Percentiles rank a stretch among this genome's conserved stretches.
phyloP scores from a whole-genome alignment of 2,797 vertebrate species.

The Chiroxiphia lanceolata region DNA sequence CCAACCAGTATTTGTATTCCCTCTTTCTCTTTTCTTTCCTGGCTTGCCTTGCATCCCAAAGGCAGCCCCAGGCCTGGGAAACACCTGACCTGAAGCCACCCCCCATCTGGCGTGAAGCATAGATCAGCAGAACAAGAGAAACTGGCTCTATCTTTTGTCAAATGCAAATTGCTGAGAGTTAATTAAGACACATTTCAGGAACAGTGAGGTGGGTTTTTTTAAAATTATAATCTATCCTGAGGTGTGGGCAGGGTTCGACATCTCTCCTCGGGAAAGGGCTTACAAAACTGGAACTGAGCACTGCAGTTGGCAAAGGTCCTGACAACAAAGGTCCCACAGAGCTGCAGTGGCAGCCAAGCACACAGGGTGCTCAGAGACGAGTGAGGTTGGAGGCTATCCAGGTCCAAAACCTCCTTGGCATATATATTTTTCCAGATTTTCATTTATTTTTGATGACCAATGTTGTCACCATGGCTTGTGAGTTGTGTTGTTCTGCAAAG shows the following conservation, averaged over 20 bases:
- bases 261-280: background rate
- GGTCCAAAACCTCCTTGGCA: background rate
- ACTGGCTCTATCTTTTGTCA: conserved; percentile 64
- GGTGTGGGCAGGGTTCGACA: background rate
- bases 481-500: background rate
- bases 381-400: background rate
- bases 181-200: conserved; percentile 65
- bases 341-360: accelerated
- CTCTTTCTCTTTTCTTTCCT: background rate
- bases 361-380: background rate
- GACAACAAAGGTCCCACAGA: background rate
- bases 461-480: background rate
- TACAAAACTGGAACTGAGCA: background rate
- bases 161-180: conserved; percentile 45
- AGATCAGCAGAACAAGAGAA: conserved; percentile 54
- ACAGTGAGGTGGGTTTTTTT: background rate
- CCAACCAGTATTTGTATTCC: background rate
- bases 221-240: background rate
- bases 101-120: conserved; percentile 1
- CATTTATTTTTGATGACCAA: accelerated
- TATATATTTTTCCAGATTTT: background rate
- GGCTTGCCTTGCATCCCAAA: background rate
- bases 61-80: conserved; percentile 58
- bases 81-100: conserved; percentile 51
- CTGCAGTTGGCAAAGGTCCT: background rate